These are phyloP conservation scores for Nephila pilipes DNA, from an alignment of 1,140 invertebrate genomes.

Conservation along the genomic window DNA sequence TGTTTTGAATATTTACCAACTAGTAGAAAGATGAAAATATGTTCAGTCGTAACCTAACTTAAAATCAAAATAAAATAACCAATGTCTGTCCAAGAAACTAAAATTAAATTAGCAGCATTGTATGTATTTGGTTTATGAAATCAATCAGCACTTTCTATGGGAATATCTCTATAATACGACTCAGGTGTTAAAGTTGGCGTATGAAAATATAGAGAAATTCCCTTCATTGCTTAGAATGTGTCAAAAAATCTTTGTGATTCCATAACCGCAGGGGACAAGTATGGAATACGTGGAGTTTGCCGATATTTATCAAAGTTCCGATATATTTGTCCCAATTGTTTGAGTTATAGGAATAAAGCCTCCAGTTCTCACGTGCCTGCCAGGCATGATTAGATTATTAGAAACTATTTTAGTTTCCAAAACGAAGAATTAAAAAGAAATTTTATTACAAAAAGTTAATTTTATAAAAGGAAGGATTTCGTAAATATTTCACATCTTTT, in stretches of 20 bases:
- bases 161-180: background rate
- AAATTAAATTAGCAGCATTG: background rate
- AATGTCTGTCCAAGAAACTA: too few relatives aligned
- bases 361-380: background rate
- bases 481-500: too few relatives aligned
- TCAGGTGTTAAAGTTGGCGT: background rate
- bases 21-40: too few relatives aligned
- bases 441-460: too few relatives aligned
- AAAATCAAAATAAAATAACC: too few relatives aligned
- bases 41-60: too few relatives aligned
- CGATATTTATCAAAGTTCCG: slow-evolving; percentile 38
- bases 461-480: too few relatives aligned
- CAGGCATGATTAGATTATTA: slow-evolving; percentile 14
- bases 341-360: background rate
- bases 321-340: slow-evolving; percentile 41
- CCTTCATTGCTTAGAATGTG: background rate
- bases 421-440: background rate
- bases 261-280: background rate
- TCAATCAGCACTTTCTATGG: background rate
- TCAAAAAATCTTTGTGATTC: background rate
- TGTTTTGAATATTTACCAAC: too few relatives aligned
- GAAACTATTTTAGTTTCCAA: background rate
- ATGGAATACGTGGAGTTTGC: background rate
- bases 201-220: background rate
- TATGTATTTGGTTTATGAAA: background rate